Conservation (phyloP, 2,888 invertebrate species). For the Callosobruchus maculatus region DNA sequence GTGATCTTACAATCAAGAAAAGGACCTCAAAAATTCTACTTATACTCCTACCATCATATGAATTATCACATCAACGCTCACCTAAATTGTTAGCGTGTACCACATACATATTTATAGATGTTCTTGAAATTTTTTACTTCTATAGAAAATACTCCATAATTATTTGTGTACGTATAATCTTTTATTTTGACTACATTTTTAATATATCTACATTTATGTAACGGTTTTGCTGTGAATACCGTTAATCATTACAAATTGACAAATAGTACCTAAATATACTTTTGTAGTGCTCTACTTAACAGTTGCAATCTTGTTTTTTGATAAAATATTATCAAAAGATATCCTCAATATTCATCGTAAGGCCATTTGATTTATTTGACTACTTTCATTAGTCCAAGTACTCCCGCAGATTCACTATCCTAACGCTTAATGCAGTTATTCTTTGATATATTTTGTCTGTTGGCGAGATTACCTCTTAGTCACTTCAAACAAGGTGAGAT, state of each 20-base stretch:
- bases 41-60: neutral
- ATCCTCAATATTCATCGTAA: neutral
- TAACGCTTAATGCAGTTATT: no score
- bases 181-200: neutral
- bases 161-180: neutral
- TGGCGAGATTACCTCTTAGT: no score
- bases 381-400: no score
- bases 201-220: neutral
- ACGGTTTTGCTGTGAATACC: neutral
- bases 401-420: no score
- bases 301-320: slow-evolving; percentile 25
- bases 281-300: slow-evolving; percentile 35
- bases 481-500: no score
- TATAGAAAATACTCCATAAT: neutral
- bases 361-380: no score
- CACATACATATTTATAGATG: neutral
- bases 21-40: no score
- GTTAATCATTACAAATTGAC: neutral
- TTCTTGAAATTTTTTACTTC: no score
- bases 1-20: no score
- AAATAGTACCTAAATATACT: slow-evolving; percentile 39
- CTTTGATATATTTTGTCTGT: no score
- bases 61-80: neutral
- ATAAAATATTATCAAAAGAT: neutral
- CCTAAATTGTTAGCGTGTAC: neutral